Percentiles rank a stretch among this genome's conserved stretches.
These are phyloP conservation scores for rabbit (Oryctolagus cuniculus) DNA, from an alignment of 2,113 vertebrate genomes.

Conservation along the genomic window mOryCun1.1 NC_091453.1:96281501-96282000, in stretches of 20 bases:
- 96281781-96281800: conserved; percentile 10
- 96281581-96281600: background rate
- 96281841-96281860: conserved; percentile 20
- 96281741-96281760: background rate
- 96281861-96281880: background rate
- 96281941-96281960: no score
- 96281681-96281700: no score
- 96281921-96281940: no score
- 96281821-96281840: conserved; percentile 10
- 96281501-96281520: background rate
- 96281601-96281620: no score
- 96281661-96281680: no score
- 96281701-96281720: no score
- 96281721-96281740: background rate
- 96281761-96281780: background rate
- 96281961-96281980: no score
- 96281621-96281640: no score
- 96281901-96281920: no score
- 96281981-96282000: no score
- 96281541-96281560: background rate
- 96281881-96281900: no score
- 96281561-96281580: background rate
- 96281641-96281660: no score
- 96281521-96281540: background rate
- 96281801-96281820: background rate